These are phyloP conservation scores for Apis mellifera DNA, from an alignment of 1,140 invertebrate species.

Conservation along the genomic window DNA sequence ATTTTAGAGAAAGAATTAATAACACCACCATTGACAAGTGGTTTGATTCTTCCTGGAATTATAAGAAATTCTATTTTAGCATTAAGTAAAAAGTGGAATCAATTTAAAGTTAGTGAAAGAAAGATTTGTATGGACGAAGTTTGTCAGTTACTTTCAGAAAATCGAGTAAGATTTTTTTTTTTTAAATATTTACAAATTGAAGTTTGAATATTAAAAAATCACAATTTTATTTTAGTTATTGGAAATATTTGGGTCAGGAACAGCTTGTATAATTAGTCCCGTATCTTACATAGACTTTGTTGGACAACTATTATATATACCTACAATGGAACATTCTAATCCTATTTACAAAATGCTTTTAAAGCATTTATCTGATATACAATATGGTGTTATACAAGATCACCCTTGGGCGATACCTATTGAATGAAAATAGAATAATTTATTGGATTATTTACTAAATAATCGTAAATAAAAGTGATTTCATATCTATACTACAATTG, in stretches of 20 bases:
- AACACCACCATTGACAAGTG: slow-evolving; percentile 93
- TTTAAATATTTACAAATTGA: background rate
- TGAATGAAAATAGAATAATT: slow-evolving; percentile 65
- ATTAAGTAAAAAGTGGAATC: slow-evolving; percentile 91
- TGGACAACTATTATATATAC: slow-evolving; percentile 85
- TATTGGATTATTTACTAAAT: slow-evolving; percentile 9
- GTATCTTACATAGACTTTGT: slow-evolving; percentile 90
- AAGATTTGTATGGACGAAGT: slow-evolving; percentile 94
- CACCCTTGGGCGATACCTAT: slow-evolving; percentile 89
- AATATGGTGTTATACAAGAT: slow-evolving; percentile 89
- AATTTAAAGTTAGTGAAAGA: slow-evolving; percentile 93
- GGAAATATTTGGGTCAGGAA: slow-evolving; percentile 97
- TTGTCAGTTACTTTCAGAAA: slow-evolving; percentile 87
- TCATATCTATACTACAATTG: background rate
- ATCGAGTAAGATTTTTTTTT: slow-evolving; percentile 86
- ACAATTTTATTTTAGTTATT: slow-evolving; percentile 85
- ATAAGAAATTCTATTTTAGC: slow-evolving; percentile 94
- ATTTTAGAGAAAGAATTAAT: slow-evolving; percentile 92
- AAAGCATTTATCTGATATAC: slow-evolving; percentile 90
- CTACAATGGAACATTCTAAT: slow-evolving; percentile 87
- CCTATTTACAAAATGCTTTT: slow-evolving; percentile 87
- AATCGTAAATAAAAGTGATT: background rate
- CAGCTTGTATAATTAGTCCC: slow-evolving; percentile 95
- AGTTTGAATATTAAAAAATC: slow-evolving; percentile 5
- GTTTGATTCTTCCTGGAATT: slow-evolving; percentile 96